These are phyloP conservation scores for Halichoeres trimaculatus DNA, from an alignment of 2,113 vertebrate species.

Conservation along the genomic window DNA sequence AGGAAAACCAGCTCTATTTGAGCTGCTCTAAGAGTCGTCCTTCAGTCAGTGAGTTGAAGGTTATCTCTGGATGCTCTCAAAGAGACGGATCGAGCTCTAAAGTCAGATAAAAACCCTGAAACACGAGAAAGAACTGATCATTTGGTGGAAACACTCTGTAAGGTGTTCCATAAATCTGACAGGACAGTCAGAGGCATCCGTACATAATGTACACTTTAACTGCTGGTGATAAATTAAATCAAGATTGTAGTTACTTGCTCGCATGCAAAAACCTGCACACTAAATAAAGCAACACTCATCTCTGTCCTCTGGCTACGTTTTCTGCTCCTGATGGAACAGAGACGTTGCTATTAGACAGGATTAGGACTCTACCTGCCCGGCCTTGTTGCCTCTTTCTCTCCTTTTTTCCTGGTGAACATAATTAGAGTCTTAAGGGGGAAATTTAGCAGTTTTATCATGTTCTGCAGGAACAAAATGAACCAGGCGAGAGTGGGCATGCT, in stretches of 20 bases:
- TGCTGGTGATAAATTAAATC: background rate
- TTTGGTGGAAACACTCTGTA: too few species aligned
- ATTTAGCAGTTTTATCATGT: conserved; percentile 39
- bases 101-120: too few species aligned
- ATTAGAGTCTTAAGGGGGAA: conserved; percentile 38
- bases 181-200: too few species aligned
- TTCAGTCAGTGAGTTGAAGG: too few species aligned
- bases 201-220: background rate
- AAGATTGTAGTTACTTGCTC: background rate
- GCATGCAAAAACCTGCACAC: conserved; percentile 1
- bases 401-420: conserved; percentile 11
- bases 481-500: conserved; percentile 12
- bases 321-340: conserved; percentile 42
- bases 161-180: too few species aligned
- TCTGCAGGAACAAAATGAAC: conserved; percentile 31
- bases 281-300: background rate
- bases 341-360: conserved; percentile 55
- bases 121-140: too few species aligned
- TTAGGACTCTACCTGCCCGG: conserved; percentile 51
- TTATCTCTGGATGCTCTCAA: too few species aligned
- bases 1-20: too few species aligned
- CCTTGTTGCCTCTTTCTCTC: conserved; percentile 46
- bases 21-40: too few species aligned
- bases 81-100: too few species aligned
- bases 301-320: conserved; percentile 31